Base-by-base conservation (phyloP, 2,888 invertebrate genomes). In the Zaprionus bogoriensis region DNA sequence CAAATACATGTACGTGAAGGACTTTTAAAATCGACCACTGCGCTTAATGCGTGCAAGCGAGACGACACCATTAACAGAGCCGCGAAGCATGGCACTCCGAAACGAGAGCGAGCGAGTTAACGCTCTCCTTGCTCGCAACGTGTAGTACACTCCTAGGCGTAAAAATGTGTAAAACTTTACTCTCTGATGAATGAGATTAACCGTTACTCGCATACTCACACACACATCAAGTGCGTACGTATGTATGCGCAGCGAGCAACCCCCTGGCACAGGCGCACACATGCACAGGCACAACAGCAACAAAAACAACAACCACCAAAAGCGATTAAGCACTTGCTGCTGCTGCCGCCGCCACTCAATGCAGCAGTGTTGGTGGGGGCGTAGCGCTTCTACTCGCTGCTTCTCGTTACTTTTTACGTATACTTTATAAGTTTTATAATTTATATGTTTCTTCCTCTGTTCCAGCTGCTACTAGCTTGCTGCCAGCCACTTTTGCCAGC, bases 141-240 rank as follows among this genome's bases (percentile, higher is more conserved):
- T 42, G 69, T 84, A 87, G 85, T 74, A 71, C 81, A 84, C 82
- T 87, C 79, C 75, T 70, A 70, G 63, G 67, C 85, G 81, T 87
- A 87, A 85, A 76, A 87, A 74, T 81, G 81, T 87, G 81, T 81
- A 87, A 84, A 81, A 77, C 72, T 81, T 65, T 61, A 60, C 84
- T 74, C 74, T 80, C 85, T 88, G 87, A 87, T 87, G 87, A 87
- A 87, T 87, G 87, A 87, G 88, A 87, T 87, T 87, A 87, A 81
- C 67, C 80, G 76, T 39, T 47, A 52, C 52, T 69, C 32, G 27
- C 30, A 36, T 30, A 46, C 14, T 44, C 22, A 42, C 20, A 47
- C 9, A 46, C 28, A 27, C 22, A 39, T 6, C 20, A 17, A 4
- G 7, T 19, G 3, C n/a, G 5, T 39, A 28, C 14, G n/a, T 22